Evolutionary conservation across 30 jellyfish, hydroid and myxozoan species (phyloP).

Genomic region (Clytia hemisphaerica): DNA sequence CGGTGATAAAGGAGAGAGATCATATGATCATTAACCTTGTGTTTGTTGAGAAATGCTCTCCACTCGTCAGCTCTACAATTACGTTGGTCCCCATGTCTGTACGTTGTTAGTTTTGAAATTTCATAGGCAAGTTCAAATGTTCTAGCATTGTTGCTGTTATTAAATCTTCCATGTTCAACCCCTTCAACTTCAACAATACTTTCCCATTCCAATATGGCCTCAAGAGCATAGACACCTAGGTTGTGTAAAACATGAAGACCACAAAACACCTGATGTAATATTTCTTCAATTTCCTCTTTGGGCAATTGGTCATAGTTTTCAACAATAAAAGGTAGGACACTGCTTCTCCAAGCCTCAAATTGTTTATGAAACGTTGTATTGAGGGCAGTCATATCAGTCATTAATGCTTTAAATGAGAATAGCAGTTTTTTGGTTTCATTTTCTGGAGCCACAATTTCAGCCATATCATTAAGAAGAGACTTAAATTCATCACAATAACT

Average conservation of each 20-base stretch:
- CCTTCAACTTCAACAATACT: neutral
- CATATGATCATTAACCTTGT: neutral
- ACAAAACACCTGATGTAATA: constrained; percentile 28
- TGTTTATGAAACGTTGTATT: neutral
- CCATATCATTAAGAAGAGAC: constrained; percentile 17
- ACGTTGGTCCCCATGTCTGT: constrained; percentile 30
- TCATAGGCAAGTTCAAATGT: constrained; percentile 19
- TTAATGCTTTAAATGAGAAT: neutral
- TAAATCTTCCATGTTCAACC: constrained; percentile 19
- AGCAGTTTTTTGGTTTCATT: constrained; percentile 4
- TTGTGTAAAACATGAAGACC: constrained; percentile 29
- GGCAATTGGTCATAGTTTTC: constrained; percentile 16
- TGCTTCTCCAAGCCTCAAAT: neutral
- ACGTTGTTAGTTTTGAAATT: neutral
- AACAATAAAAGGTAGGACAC: neutral
- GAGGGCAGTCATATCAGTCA: neutral
- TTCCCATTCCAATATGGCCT: constrained; percentile 15
- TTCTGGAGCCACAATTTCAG: neutral
- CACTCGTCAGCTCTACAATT: constrained; percentile 27
- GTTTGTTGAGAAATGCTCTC: constrained; percentile 13
- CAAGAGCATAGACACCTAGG: constrained; percentile 27
- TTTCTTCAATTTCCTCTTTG: constrained; percentile 8
- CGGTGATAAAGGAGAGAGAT: constrained; percentile 5
- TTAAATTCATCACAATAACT: constrained; percentile 20
- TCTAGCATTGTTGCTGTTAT: constrained; percentile 19